Evolutionary conservation across 1,140 invertebrate genomes (phyloP).

Genomic region (Pseudomyrmex dendroicus): DNA sequence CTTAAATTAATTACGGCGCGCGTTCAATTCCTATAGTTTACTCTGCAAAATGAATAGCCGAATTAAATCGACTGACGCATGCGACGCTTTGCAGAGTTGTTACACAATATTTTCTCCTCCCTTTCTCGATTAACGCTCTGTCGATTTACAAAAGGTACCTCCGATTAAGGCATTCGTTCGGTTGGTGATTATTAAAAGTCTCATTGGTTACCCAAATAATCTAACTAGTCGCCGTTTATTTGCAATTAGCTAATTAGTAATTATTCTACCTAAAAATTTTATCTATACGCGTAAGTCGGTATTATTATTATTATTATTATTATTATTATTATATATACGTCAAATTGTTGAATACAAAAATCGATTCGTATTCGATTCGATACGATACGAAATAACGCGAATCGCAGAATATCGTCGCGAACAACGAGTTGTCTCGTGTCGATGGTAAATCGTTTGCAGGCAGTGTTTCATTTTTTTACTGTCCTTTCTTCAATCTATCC

Average conservation of each 20-base stretch:
- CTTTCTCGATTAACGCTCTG: constrained; percentile 12
- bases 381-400: constrained; percentile 49
- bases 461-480: constrained; percentile 63
- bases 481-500: constrained; percentile 18
- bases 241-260: constrained; percentile 35
- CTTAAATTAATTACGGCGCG: constrained; percentile 32
- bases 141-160: constrained; percentile 56
- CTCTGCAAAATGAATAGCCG: constrained; percentile 37
- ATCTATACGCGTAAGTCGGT: constrained; percentile 32
- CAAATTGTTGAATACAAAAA: constrained; percentile 59
- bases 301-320: too few species aligned
- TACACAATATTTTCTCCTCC: constrained; percentile 22
- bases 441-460: constrained; percentile 49
- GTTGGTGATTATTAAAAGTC: constrained; percentile 61
- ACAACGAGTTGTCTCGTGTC: constrained; percentile 30
- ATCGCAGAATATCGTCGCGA: constrained; percentile 3
- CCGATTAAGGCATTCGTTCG: constrained; percentile 65
- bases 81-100: constrained; percentile 27
- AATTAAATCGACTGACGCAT: constrained; percentile 9
- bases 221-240: constrained; percentile 51
- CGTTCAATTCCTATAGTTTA: constrained; percentile 43
- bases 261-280: constrained; percentile 36
- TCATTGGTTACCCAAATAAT: constrained; percentile 24
- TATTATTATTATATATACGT: constrained; percentile 21
- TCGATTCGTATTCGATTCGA: constrained; percentile 61